These are phyloP conservation scores for Chelon auratus DNA, from an alignment of 2,797 vertebrate species.

Conservation along the genomic window DNA sequence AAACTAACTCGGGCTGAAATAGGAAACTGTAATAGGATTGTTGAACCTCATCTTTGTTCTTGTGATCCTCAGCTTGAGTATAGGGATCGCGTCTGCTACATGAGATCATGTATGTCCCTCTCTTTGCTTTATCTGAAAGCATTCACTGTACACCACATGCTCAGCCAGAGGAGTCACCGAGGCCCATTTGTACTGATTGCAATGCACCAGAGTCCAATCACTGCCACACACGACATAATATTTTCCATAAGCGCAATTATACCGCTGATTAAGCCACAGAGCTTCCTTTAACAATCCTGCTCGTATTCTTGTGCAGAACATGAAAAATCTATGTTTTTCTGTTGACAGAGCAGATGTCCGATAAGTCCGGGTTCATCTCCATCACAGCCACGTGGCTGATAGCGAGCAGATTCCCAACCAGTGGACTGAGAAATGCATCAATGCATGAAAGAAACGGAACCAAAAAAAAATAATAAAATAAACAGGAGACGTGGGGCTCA, in stretches of 20 bases:
- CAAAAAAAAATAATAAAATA: not conserved
- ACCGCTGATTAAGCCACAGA: constrained; percentile 69
- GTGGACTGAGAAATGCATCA: constrained; percentile 14
- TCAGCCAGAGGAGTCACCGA: constrained; percentile 40
- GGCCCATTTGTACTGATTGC: constrained; percentile 67
- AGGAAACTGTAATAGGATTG: constrained; percentile 4
- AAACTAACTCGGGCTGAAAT: constrained; percentile 7
- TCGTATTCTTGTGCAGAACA: constrained; percentile 52
- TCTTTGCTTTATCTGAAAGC: constrained; percentile 37
- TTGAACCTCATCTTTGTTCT: constrained; percentile 23
- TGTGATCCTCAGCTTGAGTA: constrained; percentile 27
- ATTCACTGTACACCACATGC: constrained; percentile 24
- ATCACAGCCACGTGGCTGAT: constrained; percentile 19
- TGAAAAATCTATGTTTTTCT: constrained; percentile 41
- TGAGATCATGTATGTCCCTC: constrained; percentile 55
- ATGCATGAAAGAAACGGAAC: constrained; percentile 1
- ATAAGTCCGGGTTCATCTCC: constrained; percentile 39
- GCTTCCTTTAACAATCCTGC: constrained; percentile 45
- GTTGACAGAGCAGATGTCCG: constrained; percentile 44
- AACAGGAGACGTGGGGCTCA: not conserved
- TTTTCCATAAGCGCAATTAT: constrained; percentile 69
- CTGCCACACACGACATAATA: constrained; percentile 60
- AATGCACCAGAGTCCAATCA: constrained; percentile 66
- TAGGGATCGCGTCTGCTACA: constrained; percentile 40
- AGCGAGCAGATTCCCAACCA: constrained; percentile 17